phyloP scores from a whole-genome alignment of 1,140 invertebrate genomes.

The Spodoptera litura region DNA sequence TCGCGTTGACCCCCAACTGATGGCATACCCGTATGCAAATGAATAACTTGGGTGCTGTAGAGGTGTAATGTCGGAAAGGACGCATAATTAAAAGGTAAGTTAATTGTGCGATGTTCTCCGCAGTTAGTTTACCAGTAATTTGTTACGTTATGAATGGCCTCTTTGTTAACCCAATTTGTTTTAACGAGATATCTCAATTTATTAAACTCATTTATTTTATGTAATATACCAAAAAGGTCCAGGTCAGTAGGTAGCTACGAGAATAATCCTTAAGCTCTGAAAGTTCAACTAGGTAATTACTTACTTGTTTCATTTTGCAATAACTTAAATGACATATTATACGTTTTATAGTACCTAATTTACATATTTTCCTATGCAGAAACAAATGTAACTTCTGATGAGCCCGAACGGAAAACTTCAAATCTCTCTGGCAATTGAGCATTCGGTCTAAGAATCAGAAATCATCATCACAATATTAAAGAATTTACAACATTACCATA shows the following conservation, averaged over 20 bases:
- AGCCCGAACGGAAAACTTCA: too few relatives aligned
- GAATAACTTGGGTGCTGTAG: slow-evolving; percentile 32
- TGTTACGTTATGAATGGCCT: slow-evolving; percentile 32
- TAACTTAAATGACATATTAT: too few relatives aligned
- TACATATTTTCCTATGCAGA: too few relatives aligned
- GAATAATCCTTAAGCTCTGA: too few relatives aligned
- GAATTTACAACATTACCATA: not conserved
- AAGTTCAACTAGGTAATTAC: too few relatives aligned
- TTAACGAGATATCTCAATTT: slow-evolving; percentile 5
- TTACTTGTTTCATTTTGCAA: too few relatives aligned
- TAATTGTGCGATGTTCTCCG: slow-evolving; percentile 32
- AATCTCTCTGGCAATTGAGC: not conserved
- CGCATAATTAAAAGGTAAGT: slow-evolving; percentile 43
- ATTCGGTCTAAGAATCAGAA: not conserved
- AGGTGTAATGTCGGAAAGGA: slow-evolving; percentile 40
- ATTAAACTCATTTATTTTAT: not conserved
- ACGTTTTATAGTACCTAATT: too few relatives aligned
- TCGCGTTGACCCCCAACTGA: slow-evolving; percentile 37
- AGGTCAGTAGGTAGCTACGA: too few relatives aligned
- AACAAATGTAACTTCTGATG: too few relatives aligned
- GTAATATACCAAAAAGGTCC: too few relatives aligned
- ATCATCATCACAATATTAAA: not conserved
- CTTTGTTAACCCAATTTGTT: slow-evolving; percentile 34
- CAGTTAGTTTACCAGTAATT: slow-evolving; percentile 27
- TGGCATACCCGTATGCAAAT: slow-evolving; percentile 44